A percentile compares a stretch with the other conserved stretches of the same genome.
Conservation (phyloP, 2,797 vertebrate genomes). For the Periophthalmus magnuspinnatus region DNA sequence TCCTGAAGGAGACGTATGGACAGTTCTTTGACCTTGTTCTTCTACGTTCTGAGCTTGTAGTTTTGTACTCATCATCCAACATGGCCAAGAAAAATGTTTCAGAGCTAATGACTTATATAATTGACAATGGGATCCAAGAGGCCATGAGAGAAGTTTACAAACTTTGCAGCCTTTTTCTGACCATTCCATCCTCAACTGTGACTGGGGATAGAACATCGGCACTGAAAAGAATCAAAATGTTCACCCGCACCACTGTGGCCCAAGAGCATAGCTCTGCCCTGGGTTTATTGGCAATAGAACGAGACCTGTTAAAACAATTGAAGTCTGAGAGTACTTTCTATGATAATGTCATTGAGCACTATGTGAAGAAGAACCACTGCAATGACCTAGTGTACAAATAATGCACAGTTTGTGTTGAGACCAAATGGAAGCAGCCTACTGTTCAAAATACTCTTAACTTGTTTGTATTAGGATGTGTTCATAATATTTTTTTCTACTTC, state of each 20-base stretch:
- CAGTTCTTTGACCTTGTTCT: background rate
- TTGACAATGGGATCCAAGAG: background rate
- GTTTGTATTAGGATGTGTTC: background rate
- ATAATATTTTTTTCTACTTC: background rate
- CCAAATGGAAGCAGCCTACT: background rate
- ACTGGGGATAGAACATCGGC: background rate
- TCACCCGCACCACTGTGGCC: background rate
- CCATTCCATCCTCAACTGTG: background rate
- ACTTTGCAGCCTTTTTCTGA: background rate
- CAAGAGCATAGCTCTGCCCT: background rate
- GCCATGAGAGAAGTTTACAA: background rate
- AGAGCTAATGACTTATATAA: background rate
- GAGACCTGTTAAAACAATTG: background rate
- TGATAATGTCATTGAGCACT: background rate
- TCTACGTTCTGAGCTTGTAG: background rate
- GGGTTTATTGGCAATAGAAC: background rate
- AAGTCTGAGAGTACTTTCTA: background rate
- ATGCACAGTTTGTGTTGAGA: background rate
- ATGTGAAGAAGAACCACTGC: background rate
- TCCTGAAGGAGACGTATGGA: background rate
- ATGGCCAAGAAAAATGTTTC: background rate
- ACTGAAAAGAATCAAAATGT: background rate
- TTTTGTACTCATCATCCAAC: background rate
- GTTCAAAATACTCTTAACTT: background rate
- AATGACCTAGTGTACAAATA: background rate